Base-by-base conservation (phyloP, 2,113 vertebrate species). In the Myodes glareolus region DNA sequence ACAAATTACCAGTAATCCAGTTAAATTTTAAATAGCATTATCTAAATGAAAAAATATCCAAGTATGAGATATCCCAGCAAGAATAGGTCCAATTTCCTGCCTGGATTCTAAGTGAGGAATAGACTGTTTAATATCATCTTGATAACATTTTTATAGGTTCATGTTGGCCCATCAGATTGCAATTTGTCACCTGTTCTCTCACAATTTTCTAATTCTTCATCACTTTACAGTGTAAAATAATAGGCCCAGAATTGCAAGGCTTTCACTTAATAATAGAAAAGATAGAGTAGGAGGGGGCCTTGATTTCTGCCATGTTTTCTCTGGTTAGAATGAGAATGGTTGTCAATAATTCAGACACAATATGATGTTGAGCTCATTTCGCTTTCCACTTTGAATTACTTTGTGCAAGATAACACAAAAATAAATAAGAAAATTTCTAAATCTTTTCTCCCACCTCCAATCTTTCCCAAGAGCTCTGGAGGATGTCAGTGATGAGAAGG, bases 21-120 rank as follows among this genome's bases (percentile, higher is more conserved):
- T 97, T 98, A 97, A 98, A 98, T 97, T 98, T 98, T 98, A 98
- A 98, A 91, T 94, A 96, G 85, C 68, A 96, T 97, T 98, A 98
- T 98, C 98, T 94, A 98, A 98, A 98, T 98, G 97, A 98, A 98
- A 88, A 98, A 98, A 98, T 98, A 98, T 96, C 96, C 45, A 93
- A 97, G 95, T 89, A 92, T 97, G 95, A 94, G 94, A 90, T 97
- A 97, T 65, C 95, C 93, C 88, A 93, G 97, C 96, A 97, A 98
- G 98, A 98, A 98, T 94, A 94, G 95, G 97, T 98, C 97, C 97
- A 98, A 42, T 98, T 98, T 98, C 97, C 39, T 11, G 94, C 89
- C 13, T 95, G 95, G 96, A 92, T 98, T 96, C 96, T 97, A 97
- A 95, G 94, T 97, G 98, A 98, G 96, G 97, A 97, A 96, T 36